phyloP scores from a whole-genome alignment of 2,113 vertebrate genomes.

The Alectura lathami region DNA sequence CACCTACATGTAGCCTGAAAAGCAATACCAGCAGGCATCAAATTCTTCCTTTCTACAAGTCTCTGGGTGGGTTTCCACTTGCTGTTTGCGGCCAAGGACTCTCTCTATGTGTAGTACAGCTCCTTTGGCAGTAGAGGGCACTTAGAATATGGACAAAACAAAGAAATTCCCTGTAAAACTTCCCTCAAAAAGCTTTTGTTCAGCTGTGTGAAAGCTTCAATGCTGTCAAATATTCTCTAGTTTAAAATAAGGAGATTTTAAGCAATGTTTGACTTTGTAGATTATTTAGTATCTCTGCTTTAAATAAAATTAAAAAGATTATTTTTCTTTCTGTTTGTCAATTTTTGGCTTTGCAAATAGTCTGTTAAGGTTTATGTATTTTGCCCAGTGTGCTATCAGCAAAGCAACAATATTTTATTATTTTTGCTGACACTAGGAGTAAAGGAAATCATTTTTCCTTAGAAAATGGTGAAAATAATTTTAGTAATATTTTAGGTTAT shows the following conservation, averaged over 20 bases:
- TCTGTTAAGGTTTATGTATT: not conserved
- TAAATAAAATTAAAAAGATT: slow-evolving; percentile 30
- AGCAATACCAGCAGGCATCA: not conserved
- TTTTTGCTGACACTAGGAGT: slow-evolving; percentile 48
- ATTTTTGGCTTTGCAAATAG: slow-evolving; percentile 23
- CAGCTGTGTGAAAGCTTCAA: slow-evolving; percentile 61
- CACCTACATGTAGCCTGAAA: not conserved
- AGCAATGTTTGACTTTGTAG: slow-evolving; percentile 24
- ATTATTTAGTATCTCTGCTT: slow-evolving; percentile 35
- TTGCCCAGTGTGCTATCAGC: slow-evolving; percentile 24
- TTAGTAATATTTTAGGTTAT: slow-evolving; percentile 58
- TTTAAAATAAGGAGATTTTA: slow-evolving; percentile 49
- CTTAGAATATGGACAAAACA: slow-evolving; percentile 82
- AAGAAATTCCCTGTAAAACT: slow-evolving; percentile 63
- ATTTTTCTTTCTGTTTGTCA: not conserved
- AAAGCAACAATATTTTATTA: slow-evolving; percentile 58
- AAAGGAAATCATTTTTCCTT: slow-evolving; percentile 33
- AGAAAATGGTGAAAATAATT: slow-evolving; percentile 46
- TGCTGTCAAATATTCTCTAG: slow-evolving; percentile 7
- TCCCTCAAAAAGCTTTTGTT: slow-evolving; percentile 77
- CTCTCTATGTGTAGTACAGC: slow-evolving; percentile 59
- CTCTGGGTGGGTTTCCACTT: slow-evolving; percentile 16
- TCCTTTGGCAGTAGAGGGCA: slow-evolving; percentile 81
- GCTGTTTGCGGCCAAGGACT: not conserved
- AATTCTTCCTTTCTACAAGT: slow-evolving; percentile 10